These are phyloP conservation scores for Mesochorus sp. DNA, from an alignment of 2,888 invertebrate species.

Conservation along the genomic window DNA sequence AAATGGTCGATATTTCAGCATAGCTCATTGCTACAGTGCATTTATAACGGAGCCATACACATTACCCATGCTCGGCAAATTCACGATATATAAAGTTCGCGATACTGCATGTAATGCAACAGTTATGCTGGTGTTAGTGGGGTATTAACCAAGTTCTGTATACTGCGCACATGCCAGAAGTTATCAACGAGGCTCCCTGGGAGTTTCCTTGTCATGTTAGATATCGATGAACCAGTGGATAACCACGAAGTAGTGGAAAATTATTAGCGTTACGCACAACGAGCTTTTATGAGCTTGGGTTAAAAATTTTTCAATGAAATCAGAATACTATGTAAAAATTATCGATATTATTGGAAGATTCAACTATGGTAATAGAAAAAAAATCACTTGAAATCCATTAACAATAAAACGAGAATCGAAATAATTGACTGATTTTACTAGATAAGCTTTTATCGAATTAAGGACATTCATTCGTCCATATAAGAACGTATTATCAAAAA, in stretches of 20 bases:
- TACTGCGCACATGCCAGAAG: not conserved
- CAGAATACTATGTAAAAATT: no score
- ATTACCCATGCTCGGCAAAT: conserved; percentile 20
- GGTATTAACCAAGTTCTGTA: conserved; percentile 21
- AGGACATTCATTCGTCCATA: no score
- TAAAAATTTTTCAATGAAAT: no score
- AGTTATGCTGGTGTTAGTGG: conserved; percentile 23
- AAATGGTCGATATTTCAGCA: conserved; percentile 55
- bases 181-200: not conserved
- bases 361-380: no score
- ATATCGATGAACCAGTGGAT: conserved; percentile 23
- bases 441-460: no score
- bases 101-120: conserved; percentile 5
- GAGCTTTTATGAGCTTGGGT: not conserved
- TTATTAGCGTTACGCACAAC: not conserved
- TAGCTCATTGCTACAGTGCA: conserved; percentile 17
- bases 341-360: no score
- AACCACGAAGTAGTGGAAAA: conserved; percentile 10
- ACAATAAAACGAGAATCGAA: no score
- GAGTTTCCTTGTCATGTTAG: conserved; percentile 22
- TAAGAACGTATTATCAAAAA: no score
- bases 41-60: conserved; percentile 19
- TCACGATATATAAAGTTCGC: not conserved
- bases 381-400: no score
- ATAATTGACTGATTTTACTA: no score